Conservation (phyloP, 2,113 vertebrate species). For the Hippoglossus stenolepis region DNA sequence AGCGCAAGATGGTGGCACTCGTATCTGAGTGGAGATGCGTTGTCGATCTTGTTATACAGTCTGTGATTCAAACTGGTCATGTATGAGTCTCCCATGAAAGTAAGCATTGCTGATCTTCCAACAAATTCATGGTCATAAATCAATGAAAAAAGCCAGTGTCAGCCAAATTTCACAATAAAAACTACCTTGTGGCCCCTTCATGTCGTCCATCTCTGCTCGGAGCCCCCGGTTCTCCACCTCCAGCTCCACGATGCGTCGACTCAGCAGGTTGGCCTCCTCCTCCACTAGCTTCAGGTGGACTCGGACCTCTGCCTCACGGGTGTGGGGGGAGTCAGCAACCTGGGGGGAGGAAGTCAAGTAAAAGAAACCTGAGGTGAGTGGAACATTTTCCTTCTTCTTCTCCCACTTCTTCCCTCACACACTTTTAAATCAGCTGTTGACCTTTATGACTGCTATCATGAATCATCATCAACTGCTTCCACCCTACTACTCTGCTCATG, state of each 20-base stretch:
- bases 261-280: constrained; percentile 97
- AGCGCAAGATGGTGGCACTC: not conserved
- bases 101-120: not conserved
- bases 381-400: not conserved
- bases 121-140: not conserved
- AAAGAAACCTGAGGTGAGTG: not conserved
- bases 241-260: constrained; percentile 95
- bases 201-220: constrained; percentile 95
- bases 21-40: too few species aligned
- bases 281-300: constrained; percentile 97
- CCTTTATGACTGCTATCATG: not conserved
- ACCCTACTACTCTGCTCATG: too few species aligned
- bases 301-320: constrained; percentile 93
- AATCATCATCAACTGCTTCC: too few species aligned
- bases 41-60: too few species aligned
- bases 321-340: constrained; percentile 93
- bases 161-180: not conserved
- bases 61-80: not conserved
- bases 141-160: not conserved
- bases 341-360: constrained; percentile 1
- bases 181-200: constrained; percentile 85
- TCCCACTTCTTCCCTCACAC: not conserved
- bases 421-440: not conserved
- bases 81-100: not conserved
- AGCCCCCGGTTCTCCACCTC: constrained; percentile 98